Conservation (phyloP, 2,113 vertebrate species). For the Isichthys henryi region DNA sequence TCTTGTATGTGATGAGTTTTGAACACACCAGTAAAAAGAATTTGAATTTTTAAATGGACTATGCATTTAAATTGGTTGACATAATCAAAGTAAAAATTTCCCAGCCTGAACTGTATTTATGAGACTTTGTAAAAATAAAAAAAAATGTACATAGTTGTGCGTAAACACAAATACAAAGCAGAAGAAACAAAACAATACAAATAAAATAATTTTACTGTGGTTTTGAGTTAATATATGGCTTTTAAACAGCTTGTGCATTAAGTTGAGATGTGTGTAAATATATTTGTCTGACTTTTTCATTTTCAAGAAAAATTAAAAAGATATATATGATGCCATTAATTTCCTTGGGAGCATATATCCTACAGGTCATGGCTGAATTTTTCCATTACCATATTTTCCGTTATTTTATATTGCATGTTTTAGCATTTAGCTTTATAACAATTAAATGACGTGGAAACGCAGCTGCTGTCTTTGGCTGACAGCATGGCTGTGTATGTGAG, state of each 20-base stretch:
- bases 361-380: slow-evolving; percentile 39
- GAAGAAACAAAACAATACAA: slow-evolving; percentile 40
- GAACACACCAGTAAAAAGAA: slow-evolving; percentile 42
- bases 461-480: slow-evolving; percentile 16
- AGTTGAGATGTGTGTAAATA: slow-evolving; percentile 78
- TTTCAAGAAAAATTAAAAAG: slow-evolving; percentile 47
- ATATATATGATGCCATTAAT: slow-evolving; percentile 35
- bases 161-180: slow-evolving; percentile 42
- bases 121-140: slow-evolving; percentile 58
- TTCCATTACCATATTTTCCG: slow-evolving; percentile 49
- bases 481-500: slow-evolving; percentile 2
- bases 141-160: slow-evolving; percentile 48
- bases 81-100: slow-evolving; percentile 62
- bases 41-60: slow-evolving; percentile 61
- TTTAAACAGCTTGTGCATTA: slow-evolving; percentile 70
- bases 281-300: slow-evolving; percentile 55
- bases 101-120: slow-evolving; percentile 91
- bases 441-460: neutral
- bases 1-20: slow-evolving; percentile 40
- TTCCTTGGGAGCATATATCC: slow-evolving; percentile 45
- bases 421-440: slow-evolving; percentile 46
- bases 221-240: slow-evolving; percentile 73
- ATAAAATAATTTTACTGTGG: slow-evolving; percentile 65
- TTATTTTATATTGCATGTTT: slow-evolving; percentile 61
- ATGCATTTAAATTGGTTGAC: slow-evolving; percentile 55